Evolutionary conservation across 2,888 invertebrate species (phyloP).

Genomic region (Sphaerophoria rueppellii): DNA sequence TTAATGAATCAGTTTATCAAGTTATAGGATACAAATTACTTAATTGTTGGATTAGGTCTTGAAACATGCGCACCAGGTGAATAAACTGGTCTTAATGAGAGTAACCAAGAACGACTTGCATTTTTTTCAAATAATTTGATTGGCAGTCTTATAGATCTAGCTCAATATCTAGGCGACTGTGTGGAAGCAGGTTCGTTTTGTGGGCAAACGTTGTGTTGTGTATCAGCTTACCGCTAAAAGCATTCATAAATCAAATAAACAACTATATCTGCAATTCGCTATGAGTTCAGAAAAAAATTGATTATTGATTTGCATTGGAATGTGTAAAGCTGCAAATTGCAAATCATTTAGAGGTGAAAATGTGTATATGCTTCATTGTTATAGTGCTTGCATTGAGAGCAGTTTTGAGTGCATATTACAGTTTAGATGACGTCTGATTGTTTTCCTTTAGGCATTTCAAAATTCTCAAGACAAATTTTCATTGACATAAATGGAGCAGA

Average conservation of each 20-base stretch:
- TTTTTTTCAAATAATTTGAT: conserved; percentile 36
- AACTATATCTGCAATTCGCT: conserved; percentile 59
- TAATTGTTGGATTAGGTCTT: conserved; percentile 70
- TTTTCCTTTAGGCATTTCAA: too few relatives aligned
- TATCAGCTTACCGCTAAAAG: conserved; percentile 63
- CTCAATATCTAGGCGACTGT: conserved; percentile 34
- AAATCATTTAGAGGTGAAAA: not conserved
- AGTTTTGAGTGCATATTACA: not conserved
- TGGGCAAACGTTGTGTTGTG: conserved; percentile 10
- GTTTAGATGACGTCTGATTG: too few relatives aligned
- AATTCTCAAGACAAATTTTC: too few relatives aligned
- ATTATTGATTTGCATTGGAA: conserved; percentile 58
- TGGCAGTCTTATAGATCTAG: not conserved
- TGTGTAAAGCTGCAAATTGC: conserved; percentile 1
- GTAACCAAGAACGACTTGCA: not conserved
- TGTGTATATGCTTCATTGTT: conserved; percentile 9
- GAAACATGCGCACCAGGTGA: conserved; percentile 52
- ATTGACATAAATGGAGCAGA: too few relatives aligned
- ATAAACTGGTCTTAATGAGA: conserved; percentile 40
- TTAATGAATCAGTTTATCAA: conserved; percentile 72
- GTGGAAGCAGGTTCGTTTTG: conserved; percentile 14
- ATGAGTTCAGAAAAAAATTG: conserved; percentile 21
- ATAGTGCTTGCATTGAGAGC: not conserved
- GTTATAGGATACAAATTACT: conserved; percentile 72
- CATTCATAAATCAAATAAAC: conserved; percentile 70